Conservation (phyloP, 2,888 invertebrate species). For the Mythimna lalbum region DNA sequence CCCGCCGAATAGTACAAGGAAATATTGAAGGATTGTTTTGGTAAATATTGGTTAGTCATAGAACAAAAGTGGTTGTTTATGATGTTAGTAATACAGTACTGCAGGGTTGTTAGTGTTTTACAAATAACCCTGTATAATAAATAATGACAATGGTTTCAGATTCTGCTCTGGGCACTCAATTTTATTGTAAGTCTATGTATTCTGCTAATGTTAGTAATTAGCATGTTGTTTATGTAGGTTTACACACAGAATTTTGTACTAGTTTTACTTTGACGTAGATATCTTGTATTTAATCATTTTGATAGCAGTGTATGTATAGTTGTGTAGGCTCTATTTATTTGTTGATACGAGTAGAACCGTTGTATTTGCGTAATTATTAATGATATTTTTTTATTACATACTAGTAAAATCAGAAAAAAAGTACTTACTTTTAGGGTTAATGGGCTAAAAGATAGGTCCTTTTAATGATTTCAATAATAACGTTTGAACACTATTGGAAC, state of each 20-base stretch:
- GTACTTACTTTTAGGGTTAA: no score
- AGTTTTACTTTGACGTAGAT: neutral
- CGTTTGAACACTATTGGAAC: no score
- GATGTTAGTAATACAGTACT: no score
- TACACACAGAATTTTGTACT: neutral
- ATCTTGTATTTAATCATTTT: neutral
- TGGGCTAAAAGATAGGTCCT: no score
- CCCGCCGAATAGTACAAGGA: no score
- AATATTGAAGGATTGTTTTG: no score
- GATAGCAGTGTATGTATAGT: neutral
- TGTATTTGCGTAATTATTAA: neutral
- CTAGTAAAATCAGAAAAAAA: no score
- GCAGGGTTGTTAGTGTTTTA: no score
- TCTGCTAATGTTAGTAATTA: constrained; percentile 7
- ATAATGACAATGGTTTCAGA: constrained; percentile 31
- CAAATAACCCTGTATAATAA: neutral
- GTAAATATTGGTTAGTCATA: no score
- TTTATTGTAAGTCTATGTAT: constrained; percentile 37
- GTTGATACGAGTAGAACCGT: neutral
- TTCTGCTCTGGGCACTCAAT: constrained; percentile 23
- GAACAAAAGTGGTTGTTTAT: no score
- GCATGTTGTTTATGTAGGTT: neutral
- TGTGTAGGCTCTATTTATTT: neutral
- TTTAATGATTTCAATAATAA: no score
- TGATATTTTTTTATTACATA: no score